Conservation (phyloP, 2,797 vertebrate species). For the Chiropotes sagulatus region DNA sequence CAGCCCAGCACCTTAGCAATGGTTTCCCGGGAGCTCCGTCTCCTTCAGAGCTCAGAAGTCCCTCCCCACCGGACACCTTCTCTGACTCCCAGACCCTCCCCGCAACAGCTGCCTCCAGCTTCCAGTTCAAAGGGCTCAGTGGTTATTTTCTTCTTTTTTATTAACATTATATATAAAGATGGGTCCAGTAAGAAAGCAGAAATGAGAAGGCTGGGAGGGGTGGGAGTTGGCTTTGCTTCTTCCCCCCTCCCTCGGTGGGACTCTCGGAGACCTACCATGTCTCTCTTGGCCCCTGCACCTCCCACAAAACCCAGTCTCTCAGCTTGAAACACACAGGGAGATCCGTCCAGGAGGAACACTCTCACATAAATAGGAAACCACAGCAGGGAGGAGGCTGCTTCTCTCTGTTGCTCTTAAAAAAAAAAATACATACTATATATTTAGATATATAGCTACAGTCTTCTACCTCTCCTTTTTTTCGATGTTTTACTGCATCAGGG, state of each 20-base stretch:
- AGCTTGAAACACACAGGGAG: slow-evolving; percentile 75
- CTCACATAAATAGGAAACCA: slow-evolving; percentile 86
- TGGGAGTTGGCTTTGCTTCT: slow-evolving; percentile 54
- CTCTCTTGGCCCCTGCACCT: background rate
- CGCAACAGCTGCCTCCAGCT: background rate
- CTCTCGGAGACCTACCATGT: background rate
- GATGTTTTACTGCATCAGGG: slow-evolving; percentile 53
- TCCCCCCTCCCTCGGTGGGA: slow-evolving; percentile 3
- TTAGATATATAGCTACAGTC: slow-evolving; percentile 53
- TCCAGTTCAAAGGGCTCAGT: slow-evolving; percentile 53
- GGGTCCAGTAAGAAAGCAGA: slow-evolving; percentile 73
- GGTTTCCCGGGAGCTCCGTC: too few relatives aligned
- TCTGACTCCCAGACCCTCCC: background rate
- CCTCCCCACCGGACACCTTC: background rate
- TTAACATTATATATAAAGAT: slow-evolving; percentile 78
- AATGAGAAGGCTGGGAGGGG: slow-evolving; percentile 35
- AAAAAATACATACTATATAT: slow-evolving; percentile 67
- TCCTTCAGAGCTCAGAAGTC: background rate
- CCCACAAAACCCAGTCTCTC: slow-evolving; percentile 72
- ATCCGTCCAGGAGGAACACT: slow-evolving; percentile 80
- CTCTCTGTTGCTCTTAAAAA: slow-evolving; percentile 81
- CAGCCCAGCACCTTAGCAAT: background rate
- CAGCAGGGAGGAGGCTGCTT: slow-evolving; percentile 75
- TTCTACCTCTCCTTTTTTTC: slow-evolving; percentile 46
- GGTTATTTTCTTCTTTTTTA: slow-evolving; percentile 74